Evolutionary conservation across 2,888 invertebrate species (phyloP).

Genomic region (Callyntrura sp.): DNA sequence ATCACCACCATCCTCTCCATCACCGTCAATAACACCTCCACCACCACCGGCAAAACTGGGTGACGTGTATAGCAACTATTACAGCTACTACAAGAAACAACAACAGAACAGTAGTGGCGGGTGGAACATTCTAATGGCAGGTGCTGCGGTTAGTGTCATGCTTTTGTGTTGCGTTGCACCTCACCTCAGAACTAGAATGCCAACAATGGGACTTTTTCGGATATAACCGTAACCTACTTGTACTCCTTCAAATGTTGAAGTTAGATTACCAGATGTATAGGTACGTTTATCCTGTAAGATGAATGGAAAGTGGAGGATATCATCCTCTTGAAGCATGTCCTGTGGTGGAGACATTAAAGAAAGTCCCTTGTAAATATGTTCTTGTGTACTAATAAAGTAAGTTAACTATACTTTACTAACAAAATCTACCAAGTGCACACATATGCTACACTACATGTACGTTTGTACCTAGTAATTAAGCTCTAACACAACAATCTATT

Average conservation of each 20-base stretch:
- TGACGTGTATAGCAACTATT: constrained; percentile 24
- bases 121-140: constrained; percentile 70
- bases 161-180: constrained; percentile 57
- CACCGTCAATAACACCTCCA: neutral
- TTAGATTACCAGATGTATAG: too few species aligned
- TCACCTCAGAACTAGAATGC: constrained; percentile 61
- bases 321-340: too few species aligned
- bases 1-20: neutral
- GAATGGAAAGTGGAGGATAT: too few species aligned
- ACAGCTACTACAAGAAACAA: constrained; percentile 23
- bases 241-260: constrained; percentile 36
- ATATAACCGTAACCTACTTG: constrained; percentile 67
- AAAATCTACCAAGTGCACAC: neutral
- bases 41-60: neutral
- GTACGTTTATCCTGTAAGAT: too few species aligned
- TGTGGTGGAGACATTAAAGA: neutral
- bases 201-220: constrained; percentile 59
- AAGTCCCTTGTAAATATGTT: too few species aligned
- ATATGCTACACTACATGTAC: neutral
- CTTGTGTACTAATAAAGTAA: neutral
- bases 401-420: too few species aligned
- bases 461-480: too few species aligned
- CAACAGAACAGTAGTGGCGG: constrained; percentile 39
- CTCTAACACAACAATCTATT: too few species aligned
- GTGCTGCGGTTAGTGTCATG: constrained; percentile 62